A percentile compares a stretch with the other conserved stretches of the same genome.
phyloP scores from a whole-genome alignment of 2,113 vertebrate genomes.

The Gallinago jamesoni region DNA sequence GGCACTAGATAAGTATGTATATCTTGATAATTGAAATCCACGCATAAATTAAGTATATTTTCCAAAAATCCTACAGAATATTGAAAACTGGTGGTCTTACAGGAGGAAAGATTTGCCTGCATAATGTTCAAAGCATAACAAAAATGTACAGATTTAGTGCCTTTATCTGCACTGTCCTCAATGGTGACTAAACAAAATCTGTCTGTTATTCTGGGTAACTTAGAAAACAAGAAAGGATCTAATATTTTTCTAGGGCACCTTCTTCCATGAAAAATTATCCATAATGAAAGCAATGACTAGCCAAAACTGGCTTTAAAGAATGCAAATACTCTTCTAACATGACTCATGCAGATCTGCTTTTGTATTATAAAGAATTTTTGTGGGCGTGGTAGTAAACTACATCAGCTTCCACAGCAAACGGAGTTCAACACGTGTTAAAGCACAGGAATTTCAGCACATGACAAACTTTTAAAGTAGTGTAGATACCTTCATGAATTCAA shows the following conservation, averaged over 20 bases:
- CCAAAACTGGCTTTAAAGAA: background rate
- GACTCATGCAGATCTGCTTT: background rate
- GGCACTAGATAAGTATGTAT: background rate
- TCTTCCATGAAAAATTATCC: background rate
- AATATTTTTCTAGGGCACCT: background rate
- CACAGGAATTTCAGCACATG: background rate
- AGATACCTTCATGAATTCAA: background rate
- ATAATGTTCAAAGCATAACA: background rate
- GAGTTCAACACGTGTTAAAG: background rate
- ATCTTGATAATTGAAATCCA: background rate
- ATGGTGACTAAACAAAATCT: background rate
- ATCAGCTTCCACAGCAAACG: background rate
- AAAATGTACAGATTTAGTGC: background rate
- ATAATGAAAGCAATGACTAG: background rate
- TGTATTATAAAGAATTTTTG: background rate
- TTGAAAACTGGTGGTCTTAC: background rate
- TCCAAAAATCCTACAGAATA: background rate
- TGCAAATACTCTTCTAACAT: background rate
- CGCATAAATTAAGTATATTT: background rate
- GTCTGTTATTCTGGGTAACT: background rate
- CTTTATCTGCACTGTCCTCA: background rate
- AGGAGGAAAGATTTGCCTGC: background rate
- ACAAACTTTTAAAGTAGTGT: background rate
- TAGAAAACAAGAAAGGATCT: background rate
- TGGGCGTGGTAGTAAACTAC: background rate